These are phyloP conservation scores for Acleris emargana DNA, from an alignment of 2,888 invertebrate species.

Conservation along the genomic window DNA sequence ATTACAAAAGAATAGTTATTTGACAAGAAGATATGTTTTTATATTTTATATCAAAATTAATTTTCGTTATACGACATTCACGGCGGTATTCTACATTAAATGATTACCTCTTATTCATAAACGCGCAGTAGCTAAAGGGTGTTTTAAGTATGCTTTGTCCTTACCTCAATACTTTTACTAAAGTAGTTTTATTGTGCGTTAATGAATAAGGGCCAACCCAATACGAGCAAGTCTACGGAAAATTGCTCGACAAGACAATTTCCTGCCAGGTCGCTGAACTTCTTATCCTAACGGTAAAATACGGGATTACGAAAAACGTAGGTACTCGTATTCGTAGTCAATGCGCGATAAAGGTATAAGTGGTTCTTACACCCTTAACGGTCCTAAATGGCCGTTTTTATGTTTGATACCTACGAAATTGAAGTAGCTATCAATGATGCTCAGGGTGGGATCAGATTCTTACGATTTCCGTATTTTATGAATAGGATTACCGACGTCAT, in stretches of 20 bases:
- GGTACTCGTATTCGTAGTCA: not conserved
- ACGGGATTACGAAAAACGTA: not conserved
- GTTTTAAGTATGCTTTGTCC: too few species aligned
- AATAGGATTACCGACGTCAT: too few species aligned
- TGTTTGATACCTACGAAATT: not conserved
- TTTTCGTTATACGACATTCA: too few species aligned
- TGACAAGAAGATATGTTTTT: too few species aligned
- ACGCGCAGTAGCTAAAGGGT: too few species aligned
- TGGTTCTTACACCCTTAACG: not conserved
- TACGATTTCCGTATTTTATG: not conserved
- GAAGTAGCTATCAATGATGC: not conserved
- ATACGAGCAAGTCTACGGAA: not conserved
- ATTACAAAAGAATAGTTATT: too few species aligned
- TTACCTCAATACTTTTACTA: too few species aligned
- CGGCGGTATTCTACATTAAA: too few species aligned
- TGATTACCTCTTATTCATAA: too few species aligned
- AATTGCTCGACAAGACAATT: not conserved
- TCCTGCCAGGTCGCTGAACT: not conserved
- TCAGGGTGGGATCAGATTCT: not conserved
- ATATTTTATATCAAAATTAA: too few species aligned
- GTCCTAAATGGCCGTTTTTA: not conserved
- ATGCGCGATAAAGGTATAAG: not conserved
- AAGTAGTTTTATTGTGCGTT: too few species aligned
- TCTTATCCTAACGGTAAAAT: slow-evolving; percentile 3
- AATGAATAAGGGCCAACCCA: too few species aligned